Evolutionary conservation across 2,113 vertebrate species (phyloP), one percentile per base, ranked within the genome.

Genomic region (Oostethus manadensis): DNA sequence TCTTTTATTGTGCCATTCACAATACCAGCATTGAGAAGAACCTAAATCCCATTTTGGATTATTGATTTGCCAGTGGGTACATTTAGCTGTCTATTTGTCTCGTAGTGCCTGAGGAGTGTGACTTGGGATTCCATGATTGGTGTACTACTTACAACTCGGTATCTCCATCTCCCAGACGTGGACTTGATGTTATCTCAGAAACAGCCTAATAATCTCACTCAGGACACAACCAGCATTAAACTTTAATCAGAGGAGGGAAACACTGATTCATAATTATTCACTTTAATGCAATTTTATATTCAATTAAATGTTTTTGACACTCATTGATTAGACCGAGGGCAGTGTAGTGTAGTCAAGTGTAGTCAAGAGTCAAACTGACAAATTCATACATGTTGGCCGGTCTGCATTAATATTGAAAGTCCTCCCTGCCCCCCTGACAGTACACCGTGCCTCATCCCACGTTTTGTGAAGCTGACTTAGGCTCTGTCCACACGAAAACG

Each of bases 271-370:
- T 51, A 48, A 54, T 65, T 66, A 80, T 74, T 75, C 57, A 77
- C 51, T 74, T 71, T 66, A 57, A 69, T 62, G 66, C 58, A 50
- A 58, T 53, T 58, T 47, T 62, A 67, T 56, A 65, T 74, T 72
- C 62, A 68, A 42, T 67, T 38, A 50, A 64, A 77, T 68, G 17
- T 45, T 51, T 54, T 59, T 67, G 50, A 46, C 60, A 35, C 43
- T 81, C 69, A 78, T 70, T 75, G 84, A 80, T 80, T 81, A 64
- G 38, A 59, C 80, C 73, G 68, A 62, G 68, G 57, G 70, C 78
- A 78, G 78, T 75, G 80, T 70, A 72, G 74, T 71, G 66, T 76
- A 80, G 70, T 70, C 77, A 74, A 56, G 78, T 73, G 72, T 68
- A n/a, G n/a, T n/a, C n/a, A n/a, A n/a, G n/a, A n/a, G n/a, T n/a